Conservation (phyloP, 2,113 vertebrate genomes). For the Macrotus californicus region DNA sequence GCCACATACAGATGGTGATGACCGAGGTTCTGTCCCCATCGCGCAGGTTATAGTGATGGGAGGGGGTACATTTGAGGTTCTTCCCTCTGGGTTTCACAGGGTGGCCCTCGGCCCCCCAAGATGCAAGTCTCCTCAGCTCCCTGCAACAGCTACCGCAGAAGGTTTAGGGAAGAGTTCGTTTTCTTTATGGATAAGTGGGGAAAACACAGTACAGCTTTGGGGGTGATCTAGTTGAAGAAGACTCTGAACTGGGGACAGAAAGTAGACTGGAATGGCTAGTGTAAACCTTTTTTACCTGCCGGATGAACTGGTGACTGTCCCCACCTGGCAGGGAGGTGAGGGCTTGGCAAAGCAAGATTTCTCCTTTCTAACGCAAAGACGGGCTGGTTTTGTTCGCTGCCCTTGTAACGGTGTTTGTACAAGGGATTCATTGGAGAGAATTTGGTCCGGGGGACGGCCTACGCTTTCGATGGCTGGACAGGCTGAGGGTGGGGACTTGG, state of each 20-base stretch:
- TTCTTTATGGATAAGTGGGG: neutral
- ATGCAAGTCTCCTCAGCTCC: accelerated
- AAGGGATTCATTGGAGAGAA: neutral
- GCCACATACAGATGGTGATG: accelerated
- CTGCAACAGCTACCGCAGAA: neutral
- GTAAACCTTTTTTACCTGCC: neutral
- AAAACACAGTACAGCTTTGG: neutral
- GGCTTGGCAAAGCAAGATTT: neutral
- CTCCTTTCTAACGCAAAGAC: neutral
- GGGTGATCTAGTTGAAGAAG: neutral
- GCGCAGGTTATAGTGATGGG: too few relatives aligned
- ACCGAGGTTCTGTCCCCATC: neutral
- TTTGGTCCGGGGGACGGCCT: neutral
- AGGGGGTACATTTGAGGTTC: neutral
- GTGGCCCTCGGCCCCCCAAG: neutral
- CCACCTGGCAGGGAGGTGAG: neutral
- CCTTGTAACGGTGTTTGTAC: neutral
- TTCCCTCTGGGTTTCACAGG: neutral
- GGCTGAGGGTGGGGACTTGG: neutral
- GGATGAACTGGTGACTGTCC: neutral
- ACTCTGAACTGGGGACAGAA: neutral
- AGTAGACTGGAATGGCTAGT: neutral
- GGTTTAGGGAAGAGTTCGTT: neutral
- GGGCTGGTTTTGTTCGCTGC: neutral
- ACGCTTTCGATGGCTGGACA: neutral